Conservation (phyloP, 1,140 invertebrate genomes). For the Trichonephila inaurata region DNA sequence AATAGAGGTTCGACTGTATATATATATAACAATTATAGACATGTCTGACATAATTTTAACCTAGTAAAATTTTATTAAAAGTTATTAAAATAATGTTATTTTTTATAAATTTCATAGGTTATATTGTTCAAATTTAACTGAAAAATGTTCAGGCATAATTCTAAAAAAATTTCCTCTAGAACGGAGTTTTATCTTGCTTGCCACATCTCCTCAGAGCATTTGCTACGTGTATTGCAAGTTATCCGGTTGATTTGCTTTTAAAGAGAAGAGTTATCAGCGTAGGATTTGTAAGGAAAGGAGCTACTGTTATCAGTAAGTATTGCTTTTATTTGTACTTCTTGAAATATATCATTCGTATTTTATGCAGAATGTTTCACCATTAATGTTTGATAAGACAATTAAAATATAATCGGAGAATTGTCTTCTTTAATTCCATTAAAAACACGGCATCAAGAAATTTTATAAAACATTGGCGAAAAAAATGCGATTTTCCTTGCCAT, state of each 20-base stretch:
- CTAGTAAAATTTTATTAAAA: no score
- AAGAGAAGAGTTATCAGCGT: constrained; percentile 44
- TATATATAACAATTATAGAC: no score
- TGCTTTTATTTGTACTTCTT: neutral
- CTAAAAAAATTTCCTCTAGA: neutral
- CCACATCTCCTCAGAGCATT: constrained; percentile 70
- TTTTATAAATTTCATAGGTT: no score
- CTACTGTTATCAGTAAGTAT: constrained; percentile 65
- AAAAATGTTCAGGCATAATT: neutral
- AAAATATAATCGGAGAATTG: no score
- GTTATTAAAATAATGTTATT: no score
- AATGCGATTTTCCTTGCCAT: no score
- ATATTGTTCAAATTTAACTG: no score
- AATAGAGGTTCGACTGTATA: no score
- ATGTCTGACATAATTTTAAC: no score
- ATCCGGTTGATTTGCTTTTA: constrained; percentile 49
- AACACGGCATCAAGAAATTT: no score
- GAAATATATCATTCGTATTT: neutral
- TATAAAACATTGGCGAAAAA: no score
- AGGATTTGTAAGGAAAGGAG: constrained; percentile 71
- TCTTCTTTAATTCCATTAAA: no score
- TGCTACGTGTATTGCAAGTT: constrained; percentile 62
- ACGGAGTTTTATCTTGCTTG: constrained; percentile 64
- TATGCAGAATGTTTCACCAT: neutral
- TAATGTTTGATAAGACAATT: neutral